Evolutionary conservation across 2,888 invertebrate genomes (phyloP), one percentile per base, ranked within the genome.

Genomic region (Philhelius pedissequus): DNA sequence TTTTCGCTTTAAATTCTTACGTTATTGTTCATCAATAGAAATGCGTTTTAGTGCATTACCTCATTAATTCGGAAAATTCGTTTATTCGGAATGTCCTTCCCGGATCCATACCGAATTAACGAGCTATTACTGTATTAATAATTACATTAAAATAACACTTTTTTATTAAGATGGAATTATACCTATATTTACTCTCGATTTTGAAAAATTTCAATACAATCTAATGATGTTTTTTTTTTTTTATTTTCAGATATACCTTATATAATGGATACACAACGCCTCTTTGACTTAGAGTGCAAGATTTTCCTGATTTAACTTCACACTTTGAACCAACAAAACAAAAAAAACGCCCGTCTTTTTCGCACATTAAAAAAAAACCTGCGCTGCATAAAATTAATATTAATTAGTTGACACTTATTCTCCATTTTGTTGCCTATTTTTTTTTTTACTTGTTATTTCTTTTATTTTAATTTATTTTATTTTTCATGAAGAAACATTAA

Each of bases 401-500:
- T 25, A 2, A n/a, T 7, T 25, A 22, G 13, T 48, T 48, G 22
- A 48, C 5, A 13, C 22, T 13, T 56, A 6, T 7, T 54, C 3
- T 15, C 7, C 13, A 18, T 6, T 18, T 45, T 30, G 18, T 30
- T 43, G 13, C 9, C 15, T 18, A 20, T 1, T 8, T n/a, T 25
- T 45, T n/a, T 27, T 35, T 20, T 38, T 64, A 30, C 22, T 38
- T 32, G 30, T 35, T 48, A 18, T 45, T 20, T 20, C 18, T 18
- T 50, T 13, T 58, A 25, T 6, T 50, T 27, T 18, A 5, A 6
- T 18, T 7, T n/a, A 35, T 45, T 15, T 27, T 45, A 13, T 27
- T 40, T 35, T 43, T n/a, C 45, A n/a, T 62, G 35, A 62, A 32
- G 38, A n/a, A n/a, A 58, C 18, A 35, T 48, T 54, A 75, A 83